phyloP scores from a whole-genome alignment of 2,888 invertebrate genomes.

The Phytoseiulus persimilis region DNA sequence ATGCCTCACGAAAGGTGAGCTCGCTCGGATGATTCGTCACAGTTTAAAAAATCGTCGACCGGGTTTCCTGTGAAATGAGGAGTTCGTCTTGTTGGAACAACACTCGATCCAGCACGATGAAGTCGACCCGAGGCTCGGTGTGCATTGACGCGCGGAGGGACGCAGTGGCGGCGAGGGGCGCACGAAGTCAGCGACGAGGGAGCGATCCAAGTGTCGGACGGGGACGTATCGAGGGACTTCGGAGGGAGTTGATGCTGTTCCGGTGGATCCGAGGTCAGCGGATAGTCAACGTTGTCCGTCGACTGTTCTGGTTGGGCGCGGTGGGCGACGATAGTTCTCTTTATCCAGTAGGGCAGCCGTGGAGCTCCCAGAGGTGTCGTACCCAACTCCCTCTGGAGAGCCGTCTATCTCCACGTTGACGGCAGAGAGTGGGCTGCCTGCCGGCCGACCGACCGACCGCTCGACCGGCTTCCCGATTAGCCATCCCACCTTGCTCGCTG shows the following conservation, averaged over 20 bases:
- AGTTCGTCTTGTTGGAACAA: too few relatives aligned
- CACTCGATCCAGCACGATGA: too few relatives aligned
- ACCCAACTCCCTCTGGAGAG: conserved; percentile 24
- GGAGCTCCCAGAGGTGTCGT: conserved; percentile 25
- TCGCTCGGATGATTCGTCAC: too few relatives aligned
- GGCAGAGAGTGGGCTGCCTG: neutral
- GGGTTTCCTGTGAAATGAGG: too few relatives aligned
- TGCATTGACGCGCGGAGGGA: too few relatives aligned
- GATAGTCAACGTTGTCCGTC: neutral
- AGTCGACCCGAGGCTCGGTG: too few relatives aligned
- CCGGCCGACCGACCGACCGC: neutral
- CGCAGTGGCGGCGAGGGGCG: neutral
- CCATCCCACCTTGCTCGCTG: conserved; percentile 20
- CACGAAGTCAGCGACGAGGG: neutral
- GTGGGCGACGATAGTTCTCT: neutral
- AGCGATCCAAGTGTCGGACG: neutral
- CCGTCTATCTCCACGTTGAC: conserved; percentile 38
- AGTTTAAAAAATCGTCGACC: too few relatives aligned
- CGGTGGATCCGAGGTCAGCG: neutral
- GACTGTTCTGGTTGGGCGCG: neutral
- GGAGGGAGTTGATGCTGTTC: neutral
- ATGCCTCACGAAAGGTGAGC: too few relatives aligned
- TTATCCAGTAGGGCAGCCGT: conserved; percentile 6
- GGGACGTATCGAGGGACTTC: neutral
- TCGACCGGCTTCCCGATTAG: neutral